These are phyloP conservation scores for Clarias macrocephalus DNA, from an alignment of 2,113 vertebrate genomes.

Conservation along the genomic window DNA sequence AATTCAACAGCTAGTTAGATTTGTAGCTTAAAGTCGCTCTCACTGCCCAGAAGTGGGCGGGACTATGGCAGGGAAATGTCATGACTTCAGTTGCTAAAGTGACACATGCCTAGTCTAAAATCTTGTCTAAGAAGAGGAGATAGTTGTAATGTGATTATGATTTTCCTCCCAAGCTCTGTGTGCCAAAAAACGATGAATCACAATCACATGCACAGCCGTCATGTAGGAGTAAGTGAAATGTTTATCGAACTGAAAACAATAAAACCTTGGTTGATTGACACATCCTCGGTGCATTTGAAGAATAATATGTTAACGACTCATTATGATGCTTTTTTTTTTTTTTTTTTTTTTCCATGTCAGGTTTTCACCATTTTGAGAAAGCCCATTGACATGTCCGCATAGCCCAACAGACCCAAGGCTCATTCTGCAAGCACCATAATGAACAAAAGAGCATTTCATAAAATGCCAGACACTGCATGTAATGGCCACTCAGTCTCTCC, in stretches of 20 bases:
- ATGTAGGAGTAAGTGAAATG: neutral
- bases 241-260: neutral
- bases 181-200: neutral
- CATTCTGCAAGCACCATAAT: slow-evolving; percentile 8
- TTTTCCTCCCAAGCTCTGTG: neutral
- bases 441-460: slow-evolving; percentile 30
- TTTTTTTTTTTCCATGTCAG: neutral
- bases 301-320: neutral
- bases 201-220: neutral
- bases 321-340: neutral
- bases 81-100: too few species aligned
- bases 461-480: slow-evolving; percentile 16
- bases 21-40: too few species aligned
- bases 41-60: too few species aligned
- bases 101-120: neutral
- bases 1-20: too few species aligned
- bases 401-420: neutral
- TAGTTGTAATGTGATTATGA: neutral
- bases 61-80: too few species aligned
- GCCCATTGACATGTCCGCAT: neutral
- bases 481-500: slow-evolving; percentile 14
- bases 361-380: neutral
- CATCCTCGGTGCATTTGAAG: neutral
- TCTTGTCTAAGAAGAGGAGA: neutral
- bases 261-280: neutral